phyloP scores from a whole-genome alignment of 2,888 invertebrate genomes.

The Melikaiella ostensackeni region DNA sequence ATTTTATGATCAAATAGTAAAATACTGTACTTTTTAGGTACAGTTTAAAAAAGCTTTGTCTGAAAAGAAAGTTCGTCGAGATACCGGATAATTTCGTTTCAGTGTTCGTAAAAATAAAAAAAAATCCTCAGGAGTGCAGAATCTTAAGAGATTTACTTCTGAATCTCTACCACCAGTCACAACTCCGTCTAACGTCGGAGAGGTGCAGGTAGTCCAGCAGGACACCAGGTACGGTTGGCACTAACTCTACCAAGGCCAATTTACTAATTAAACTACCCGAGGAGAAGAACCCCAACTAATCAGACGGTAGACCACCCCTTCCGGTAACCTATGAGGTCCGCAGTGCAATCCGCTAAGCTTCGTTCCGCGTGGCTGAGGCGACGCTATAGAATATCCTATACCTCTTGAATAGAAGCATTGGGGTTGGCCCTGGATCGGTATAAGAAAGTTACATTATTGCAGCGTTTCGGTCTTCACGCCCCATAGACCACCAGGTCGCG shows the following conservation, averaged over 20 bases:
- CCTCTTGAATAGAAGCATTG: conserved; percentile 54
- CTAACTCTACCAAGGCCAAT: conserved; percentile 64
- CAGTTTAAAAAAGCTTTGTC: no score
- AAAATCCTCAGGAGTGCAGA: no score
- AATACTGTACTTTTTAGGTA: no score
- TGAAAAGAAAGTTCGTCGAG: no score
- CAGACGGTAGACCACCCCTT: conserved; percentile 54
- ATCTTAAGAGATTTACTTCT: background rate
- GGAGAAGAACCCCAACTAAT: conserved; percentile 68
- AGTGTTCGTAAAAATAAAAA: no score
- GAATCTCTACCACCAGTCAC: background rate
- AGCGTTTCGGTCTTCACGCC: conserved; percentile 69
- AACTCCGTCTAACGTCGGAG: background rate
- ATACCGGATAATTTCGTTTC: no score
- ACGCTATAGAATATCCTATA: conserved; percentile 41
- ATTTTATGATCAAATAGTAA: no score
- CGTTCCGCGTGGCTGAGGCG: conserved; percentile 57
- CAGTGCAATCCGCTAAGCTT: conserved; percentile 43
- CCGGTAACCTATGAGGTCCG: conserved; percentile 34
- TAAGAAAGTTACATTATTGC: conserved; percentile 73
- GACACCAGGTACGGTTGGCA: conserved; percentile 40
- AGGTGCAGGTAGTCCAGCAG: background rate
- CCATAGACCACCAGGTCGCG: conserved; percentile 67
- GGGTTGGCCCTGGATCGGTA: conserved; percentile 59
- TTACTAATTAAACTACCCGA: conserved; percentile 72